Conservation (phyloP, 2,113 vertebrate species). For the Dicentrarchus labrax region DNA sequence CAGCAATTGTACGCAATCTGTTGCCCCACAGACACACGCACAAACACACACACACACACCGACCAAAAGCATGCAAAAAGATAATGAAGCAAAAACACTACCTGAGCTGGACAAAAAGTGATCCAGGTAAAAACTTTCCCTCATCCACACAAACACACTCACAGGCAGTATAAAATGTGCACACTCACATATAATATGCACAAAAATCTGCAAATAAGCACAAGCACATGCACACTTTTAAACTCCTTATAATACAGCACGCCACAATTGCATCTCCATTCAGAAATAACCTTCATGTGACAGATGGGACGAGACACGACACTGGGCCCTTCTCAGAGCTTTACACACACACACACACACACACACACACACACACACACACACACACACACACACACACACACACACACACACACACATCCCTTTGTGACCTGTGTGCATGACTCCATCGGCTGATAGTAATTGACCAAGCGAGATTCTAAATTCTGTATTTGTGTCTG, state of each 20-base stretch:
- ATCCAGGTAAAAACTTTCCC: slow-evolving; percentile 14
- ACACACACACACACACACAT: neutral
- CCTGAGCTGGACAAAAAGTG: neutral
- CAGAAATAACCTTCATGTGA: slow-evolving; percentile 73
- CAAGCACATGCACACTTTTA: neutral
- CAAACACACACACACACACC: neutral
- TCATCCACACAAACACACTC: slow-evolving; percentile 10
- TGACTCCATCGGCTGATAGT: slow-evolving; percentile 59
- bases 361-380: neutral
- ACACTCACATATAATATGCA: slow-evolving; percentile 10
- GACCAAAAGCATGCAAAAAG: neutral
- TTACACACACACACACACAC: neutral
- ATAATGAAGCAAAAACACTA: slow-evolving; percentile 25
- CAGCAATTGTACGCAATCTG: slow-evolving; percentile 43
- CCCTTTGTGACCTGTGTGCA: slow-evolving; percentile 55
- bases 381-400: neutral
- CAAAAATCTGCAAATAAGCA: slow-evolving; percentile 4
- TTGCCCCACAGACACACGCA: neutral
- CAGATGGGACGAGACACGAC: slow-evolving; percentile 65
- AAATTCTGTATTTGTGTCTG: slow-evolving; percentile 67
- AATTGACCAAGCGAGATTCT: slow-evolving; percentile 67
- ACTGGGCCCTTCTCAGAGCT: slow-evolving; percentile 38
- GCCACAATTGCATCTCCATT: slow-evolving; percentile 49
- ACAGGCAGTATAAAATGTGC: neutral
- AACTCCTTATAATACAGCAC: slow-evolving; percentile 15